phyloP scores from a whole-genome alignment of 1,140 invertebrate species.

The Halictus rubicundus region DNA sequence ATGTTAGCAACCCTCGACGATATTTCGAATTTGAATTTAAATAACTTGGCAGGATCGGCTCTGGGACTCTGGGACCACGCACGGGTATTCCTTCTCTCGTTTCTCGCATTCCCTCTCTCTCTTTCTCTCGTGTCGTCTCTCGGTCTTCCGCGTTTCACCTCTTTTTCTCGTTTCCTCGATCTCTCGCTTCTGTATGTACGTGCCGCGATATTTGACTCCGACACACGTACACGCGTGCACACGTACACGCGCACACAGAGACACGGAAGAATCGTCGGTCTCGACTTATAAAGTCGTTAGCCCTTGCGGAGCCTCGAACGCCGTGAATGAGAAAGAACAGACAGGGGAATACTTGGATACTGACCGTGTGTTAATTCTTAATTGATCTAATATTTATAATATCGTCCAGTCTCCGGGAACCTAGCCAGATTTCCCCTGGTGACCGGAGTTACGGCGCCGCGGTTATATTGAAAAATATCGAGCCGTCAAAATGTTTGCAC shows the following conservation, averaged over 20 bases:
- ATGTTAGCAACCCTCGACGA: slow-evolving; percentile 81
- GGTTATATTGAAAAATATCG: slow-evolving; percentile 74
- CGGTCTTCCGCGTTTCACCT: slow-evolving; percentile 57
- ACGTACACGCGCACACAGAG: no score
- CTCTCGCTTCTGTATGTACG: slow-evolving; percentile 65
- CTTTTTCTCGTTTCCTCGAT: slow-evolving; percentile 46
- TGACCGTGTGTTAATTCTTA: slow-evolving; percentile 69
- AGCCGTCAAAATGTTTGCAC: slow-evolving; percentile 67
- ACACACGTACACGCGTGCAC: background rate
- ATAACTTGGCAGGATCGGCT: slow-evolving; percentile 81
- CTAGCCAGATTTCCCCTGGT: slow-evolving; percentile 73
- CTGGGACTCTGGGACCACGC: slow-evolving; percentile 79
- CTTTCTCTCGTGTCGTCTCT: slow-evolving; percentile 38
- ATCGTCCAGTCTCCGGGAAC: slow-evolving; percentile 59
- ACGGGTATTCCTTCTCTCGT: slow-evolving; percentile 73
- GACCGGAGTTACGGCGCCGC: slow-evolving; percentile 59
- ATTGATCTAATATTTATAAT: slow-evolving; percentile 76
- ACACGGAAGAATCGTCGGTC: background rate
- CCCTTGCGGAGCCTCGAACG: slow-evolving; percentile 35
- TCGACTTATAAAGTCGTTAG: slow-evolving; percentile 73
- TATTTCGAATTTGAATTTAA: slow-evolving; percentile 82
- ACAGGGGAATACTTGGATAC: slow-evolving; percentile 29
- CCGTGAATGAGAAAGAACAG: background rate
- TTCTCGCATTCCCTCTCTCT: slow-evolving; percentile 58
- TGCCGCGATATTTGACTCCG: slow-evolving; percentile 64